A percentile compares a stretch with the other conserved stretches of the same genome.
These are phyloP conservation scores for Orgyia antiqua DNA, from an alignment of 2,888 invertebrate genomes.

Conservation along the genomic window DNA sequence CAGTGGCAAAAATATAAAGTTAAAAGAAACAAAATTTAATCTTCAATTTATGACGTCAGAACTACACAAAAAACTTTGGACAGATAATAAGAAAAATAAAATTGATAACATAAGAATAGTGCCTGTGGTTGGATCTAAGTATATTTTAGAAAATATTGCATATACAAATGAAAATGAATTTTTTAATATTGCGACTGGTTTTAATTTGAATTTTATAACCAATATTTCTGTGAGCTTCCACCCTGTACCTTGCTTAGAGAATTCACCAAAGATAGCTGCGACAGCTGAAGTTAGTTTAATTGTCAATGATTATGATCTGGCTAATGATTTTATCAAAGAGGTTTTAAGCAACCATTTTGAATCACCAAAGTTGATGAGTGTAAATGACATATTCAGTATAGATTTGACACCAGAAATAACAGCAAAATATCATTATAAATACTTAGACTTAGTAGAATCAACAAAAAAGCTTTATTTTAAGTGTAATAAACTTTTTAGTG, in stretches of 20 bases:
- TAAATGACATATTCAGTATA: constrained; percentile 81
- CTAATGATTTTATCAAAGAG: constrained; percentile 74
- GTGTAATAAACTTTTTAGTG: constrained; percentile 48
- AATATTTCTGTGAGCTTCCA: constrained; percentile 52
- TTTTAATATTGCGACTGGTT: constrained; percentile 46
- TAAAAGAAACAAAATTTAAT: constrained; percentile 40
- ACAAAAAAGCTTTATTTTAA: constrained; percentile 60
- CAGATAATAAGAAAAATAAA: constrained; percentile 27
- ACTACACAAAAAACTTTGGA: constrained; percentile 59
- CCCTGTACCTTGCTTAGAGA: constrained; percentile 51
- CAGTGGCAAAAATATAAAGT: constrained; percentile 29
- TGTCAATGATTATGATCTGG: constrained; percentile 60
- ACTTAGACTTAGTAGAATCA: constrained; percentile 56
- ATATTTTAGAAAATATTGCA: constrained; percentile 41
- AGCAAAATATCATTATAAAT: constrained; percentile 58
- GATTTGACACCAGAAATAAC: constrained; percentile 72
- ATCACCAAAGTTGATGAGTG: constrained; percentile 80
- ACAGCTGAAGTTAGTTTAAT: constrained; percentile 57
- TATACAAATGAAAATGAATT: constrained; percentile 56
- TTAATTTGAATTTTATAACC: constrained; percentile 36
- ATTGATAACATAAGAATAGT: constrained; percentile 52
- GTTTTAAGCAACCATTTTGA: constrained; percentile 83
- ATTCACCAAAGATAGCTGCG: constrained; percentile 61
- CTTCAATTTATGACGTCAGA: constrained; percentile 53
- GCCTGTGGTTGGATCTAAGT: constrained; percentile 51